Conservation (phyloP, 1,140 invertebrate species). For the Aporrectodea caliginosa region DNA sequence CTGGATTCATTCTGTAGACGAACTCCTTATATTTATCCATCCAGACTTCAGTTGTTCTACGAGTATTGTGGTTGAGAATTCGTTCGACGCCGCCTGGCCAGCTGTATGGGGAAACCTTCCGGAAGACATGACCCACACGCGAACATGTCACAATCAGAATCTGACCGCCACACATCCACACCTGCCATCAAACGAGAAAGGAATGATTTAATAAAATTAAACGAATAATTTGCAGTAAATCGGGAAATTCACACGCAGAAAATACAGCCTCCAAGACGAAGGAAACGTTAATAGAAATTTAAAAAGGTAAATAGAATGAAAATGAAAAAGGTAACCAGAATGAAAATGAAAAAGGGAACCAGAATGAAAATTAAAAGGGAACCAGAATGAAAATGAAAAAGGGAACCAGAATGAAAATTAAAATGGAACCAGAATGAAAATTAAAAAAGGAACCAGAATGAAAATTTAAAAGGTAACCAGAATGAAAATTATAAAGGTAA, state of each 20-base stretch:
- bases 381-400: neutral
- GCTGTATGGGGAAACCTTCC: constrained; percentile 88
- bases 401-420: neutral
- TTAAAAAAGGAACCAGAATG: neutral
- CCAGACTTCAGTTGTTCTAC: constrained; percentile 59
- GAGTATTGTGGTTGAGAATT: constrained; percentile 48
- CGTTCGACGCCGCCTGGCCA: neutral
- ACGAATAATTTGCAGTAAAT: too few species aligned
- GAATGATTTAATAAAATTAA: too few species aligned
- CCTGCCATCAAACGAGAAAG: constrained; percentile 53
- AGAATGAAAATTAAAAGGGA: neutral
- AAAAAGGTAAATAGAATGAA: neutral
- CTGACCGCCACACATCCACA: constrained; percentile 95
- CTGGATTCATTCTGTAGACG: constrained; percentile 42
- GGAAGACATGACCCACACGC: constrained; percentile 94
- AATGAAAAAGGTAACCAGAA: neutral
- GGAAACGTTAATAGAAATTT: neutral
- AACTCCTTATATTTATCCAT: constrained; percentile 87
- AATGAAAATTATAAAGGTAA: neutral
- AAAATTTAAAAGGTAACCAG: neutral
- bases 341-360: neutral
- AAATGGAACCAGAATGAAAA: neutral
- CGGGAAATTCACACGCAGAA: too few species aligned
- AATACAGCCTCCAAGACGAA: too few species aligned
- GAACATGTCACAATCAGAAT: constrained; percentile 95